Conservation (phyloP, 2,113 vertebrate species). For the Ciconia maguari region DNA sequence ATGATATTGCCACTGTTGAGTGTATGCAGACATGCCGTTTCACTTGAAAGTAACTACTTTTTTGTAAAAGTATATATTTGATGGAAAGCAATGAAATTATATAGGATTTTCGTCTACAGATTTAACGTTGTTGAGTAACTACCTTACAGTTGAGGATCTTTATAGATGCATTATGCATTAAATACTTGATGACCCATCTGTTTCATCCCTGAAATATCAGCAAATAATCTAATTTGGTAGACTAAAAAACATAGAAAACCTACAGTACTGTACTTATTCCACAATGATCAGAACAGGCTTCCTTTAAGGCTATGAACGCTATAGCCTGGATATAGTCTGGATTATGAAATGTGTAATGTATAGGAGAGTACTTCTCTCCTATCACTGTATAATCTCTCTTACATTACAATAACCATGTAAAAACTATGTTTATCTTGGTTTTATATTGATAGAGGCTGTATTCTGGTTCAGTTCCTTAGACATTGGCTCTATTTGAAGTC, state of each 20-base stretch:
- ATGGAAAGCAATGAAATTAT: background rate
- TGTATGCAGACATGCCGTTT: background rate
- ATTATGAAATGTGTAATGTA: background rate
- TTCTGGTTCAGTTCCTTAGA: background rate
- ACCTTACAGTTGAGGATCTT: background rate
- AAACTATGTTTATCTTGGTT: background rate
- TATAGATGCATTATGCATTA: background rate
- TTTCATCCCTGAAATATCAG: background rate
- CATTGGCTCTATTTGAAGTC: background rate
- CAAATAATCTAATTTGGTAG: background rate
- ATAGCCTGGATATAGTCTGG: background rate
- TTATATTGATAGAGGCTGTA: background rate
- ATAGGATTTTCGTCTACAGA: background rate
- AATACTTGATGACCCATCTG: background rate
- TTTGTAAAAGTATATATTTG: background rate
- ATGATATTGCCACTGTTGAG: background rate
- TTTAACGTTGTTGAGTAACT: background rate
- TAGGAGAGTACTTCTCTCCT: background rate
- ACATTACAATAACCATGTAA: background rate
- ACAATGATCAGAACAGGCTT: fast-evolving
- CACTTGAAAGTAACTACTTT: background rate
- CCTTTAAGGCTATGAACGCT: background rate
- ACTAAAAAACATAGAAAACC: too few relatives aligned
- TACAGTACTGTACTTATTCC: background rate
- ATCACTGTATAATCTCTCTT: background rate